Evolutionary conservation across 2,113 vertebrate genomes (phyloP), one percentile per base, ranked within the genome.

Genomic region (Thamnophis sirtalis): DNA sequence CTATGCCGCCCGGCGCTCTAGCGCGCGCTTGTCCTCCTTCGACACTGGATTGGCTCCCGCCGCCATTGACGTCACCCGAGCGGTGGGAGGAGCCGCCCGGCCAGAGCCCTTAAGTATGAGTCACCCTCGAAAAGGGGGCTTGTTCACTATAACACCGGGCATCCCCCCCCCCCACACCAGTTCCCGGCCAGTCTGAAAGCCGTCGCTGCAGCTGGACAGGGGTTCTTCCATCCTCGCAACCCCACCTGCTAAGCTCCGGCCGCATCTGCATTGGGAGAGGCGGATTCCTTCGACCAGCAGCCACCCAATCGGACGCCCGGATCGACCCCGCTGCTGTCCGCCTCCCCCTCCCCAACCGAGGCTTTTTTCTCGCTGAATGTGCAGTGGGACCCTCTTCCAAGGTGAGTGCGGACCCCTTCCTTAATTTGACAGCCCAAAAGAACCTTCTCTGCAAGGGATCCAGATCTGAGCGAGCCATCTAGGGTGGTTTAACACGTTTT

Each of bases 1-100:
- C 93, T 93, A 95, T 94, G 97, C 96, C 89, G 89, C 94, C 91
- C 94, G 88, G 85, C 56, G 86, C 33, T 43, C 33, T 8, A 43
- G 33, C 54, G 88, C 53, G 87, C 84, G 11, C 24, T 86, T 28
- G 22, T 80, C 49, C 49, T 1, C 9, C 4, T 24, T 84, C 38
- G 91, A 54, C 91, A 11, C 26, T 28, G 21, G 68, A 92, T 92
- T 92, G 91, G 92, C 86, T 91, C 63, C 89, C 22, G 54, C 89
- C 17, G 8, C 24, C 92, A 90, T 88, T 93, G 92, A 93, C 92
- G 92, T 93, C 92, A 93, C n/a, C 63, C 28, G 5, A 22, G 58
- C 13, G 24, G 7, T 22, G 22, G 89, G 53, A 1, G 86, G 92
- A 33, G 60, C 11, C 9, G 80, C 33, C 87, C 13, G 24, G 53